phyloP scores from a whole-genome alignment of 2,113 vertebrate genomes.

The Vicugna pacos region DNA sequence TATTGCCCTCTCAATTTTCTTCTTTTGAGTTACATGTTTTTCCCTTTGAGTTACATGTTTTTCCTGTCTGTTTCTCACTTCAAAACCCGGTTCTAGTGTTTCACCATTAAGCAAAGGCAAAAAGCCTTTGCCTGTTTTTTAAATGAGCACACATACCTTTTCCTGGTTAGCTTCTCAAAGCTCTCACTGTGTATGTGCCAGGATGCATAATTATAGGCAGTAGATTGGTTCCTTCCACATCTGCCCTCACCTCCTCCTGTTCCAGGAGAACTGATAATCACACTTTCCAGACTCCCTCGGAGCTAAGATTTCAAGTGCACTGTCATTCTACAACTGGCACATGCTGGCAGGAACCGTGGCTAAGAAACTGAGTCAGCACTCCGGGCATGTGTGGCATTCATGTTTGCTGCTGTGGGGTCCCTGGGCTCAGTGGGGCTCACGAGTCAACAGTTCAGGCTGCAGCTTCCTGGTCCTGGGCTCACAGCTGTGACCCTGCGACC shows the following conservation, averaged over 20 bases:
- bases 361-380: not conserved
- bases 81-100: no score
- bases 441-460: not conserved
- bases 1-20: not conserved
- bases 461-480: not conserved
- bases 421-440: not conserved
- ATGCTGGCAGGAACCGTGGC: not conserved
- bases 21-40: not conserved
- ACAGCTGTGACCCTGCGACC: not conserved
- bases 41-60: not conserved
- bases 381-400: not conserved
- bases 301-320: slow-evolving; percentile 33
- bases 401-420: not conserved
- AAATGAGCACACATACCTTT: not conserved
- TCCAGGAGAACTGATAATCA: not conserved
- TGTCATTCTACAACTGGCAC: not conserved
- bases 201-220: not conserved
- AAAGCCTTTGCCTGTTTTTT: not conserved
- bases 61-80: no score
- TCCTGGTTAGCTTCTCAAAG: not conserved
- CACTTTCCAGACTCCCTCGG: not conserved
- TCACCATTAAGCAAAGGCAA: no score
- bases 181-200: not conserved
- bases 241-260: not conserved
- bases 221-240: not conserved